Base-by-base conservation (phyloP, 1,140 invertebrate genomes). In the Leptinotarsa defecta region DNA sequence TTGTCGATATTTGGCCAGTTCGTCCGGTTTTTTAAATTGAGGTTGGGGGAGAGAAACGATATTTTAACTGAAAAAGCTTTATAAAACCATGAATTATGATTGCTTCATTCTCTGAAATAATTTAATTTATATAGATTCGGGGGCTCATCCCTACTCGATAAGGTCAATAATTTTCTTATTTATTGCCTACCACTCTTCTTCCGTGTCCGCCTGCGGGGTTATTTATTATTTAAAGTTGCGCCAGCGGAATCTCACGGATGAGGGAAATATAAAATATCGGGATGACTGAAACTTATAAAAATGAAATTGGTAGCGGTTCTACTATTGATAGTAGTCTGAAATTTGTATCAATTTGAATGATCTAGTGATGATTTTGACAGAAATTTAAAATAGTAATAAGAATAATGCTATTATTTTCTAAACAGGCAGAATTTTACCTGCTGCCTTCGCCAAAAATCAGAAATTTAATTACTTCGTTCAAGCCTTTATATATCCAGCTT, bases 31-130 rank as follows among this genome's bases (percentile, higher is more conserved):
- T 73, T 73, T 65, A 73, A 73, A 73, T 73, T 48, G 70, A 48
- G 24, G 6, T 64, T 65, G 34, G 71, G 71, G 71, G 71, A 73
- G 62, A 73, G 65, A 6, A 62, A 48, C 61, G 43, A 48, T 48
- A 64, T 73, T 65, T 73, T 48, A 64, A 48, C 52, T 49, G 71
- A 64, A 49, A 72, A 73, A 65, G 71, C 71, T 73, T 65, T 73
- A 73, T 73, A 73, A 73, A 73, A 73, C 62, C 71, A 73, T 73
- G 71, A 73, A 65, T 73, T 73, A 73, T 73, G 71, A 73, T 73
- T 73, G 71, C 71, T 73, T 67, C 62, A 73, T 48, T 67, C 71
- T 62, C 71, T 62, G 71, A 73, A 73, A 73, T 73, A 73, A 73
- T 73, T 73, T 73, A 73, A 73, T 73, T 62, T 73, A 65, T 73